phyloP scores from a whole-genome alignment of 2,888 invertebrate genomes.

The Dryococelus australis region DNA sequence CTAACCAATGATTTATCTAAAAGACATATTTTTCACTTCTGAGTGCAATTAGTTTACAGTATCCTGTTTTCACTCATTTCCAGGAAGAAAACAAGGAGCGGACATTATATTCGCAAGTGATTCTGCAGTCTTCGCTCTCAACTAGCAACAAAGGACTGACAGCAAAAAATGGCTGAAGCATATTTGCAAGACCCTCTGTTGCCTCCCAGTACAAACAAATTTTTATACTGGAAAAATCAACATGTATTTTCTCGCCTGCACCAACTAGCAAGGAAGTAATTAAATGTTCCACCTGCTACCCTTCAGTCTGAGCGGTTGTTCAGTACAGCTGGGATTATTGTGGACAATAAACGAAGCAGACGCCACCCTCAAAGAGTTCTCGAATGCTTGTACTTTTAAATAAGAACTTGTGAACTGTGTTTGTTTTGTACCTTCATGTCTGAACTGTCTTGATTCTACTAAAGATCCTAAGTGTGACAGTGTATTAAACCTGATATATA shows the following conservation, averaged over 20 bases:
- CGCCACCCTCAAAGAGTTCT: neutral
- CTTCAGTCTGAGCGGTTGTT: neutral
- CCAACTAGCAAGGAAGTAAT: neutral
- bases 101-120: too few species aligned
- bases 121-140: too few species aligned
- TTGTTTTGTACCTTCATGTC: too few species aligned
- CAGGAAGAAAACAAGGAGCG: too few species aligned
- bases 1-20: too few species aligned
- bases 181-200: neutral
- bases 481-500: too few species aligned
- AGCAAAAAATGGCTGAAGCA: neutral
- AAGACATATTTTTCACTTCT: too few species aligned
- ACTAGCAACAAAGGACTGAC: too few species aligned
- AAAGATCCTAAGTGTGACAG: too few species aligned
- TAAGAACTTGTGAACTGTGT: neutral
- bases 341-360: neutral
- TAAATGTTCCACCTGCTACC: neutral
- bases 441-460: too few species aligned
- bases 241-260: neutral
- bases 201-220: neutral
- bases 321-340: neutral
- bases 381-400: neutral
- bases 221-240: neutral
- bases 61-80: neutral
- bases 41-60: too few species aligned